Conservation (phyloP, 2,888 invertebrate species). For the Epinotia ramella region DNA sequence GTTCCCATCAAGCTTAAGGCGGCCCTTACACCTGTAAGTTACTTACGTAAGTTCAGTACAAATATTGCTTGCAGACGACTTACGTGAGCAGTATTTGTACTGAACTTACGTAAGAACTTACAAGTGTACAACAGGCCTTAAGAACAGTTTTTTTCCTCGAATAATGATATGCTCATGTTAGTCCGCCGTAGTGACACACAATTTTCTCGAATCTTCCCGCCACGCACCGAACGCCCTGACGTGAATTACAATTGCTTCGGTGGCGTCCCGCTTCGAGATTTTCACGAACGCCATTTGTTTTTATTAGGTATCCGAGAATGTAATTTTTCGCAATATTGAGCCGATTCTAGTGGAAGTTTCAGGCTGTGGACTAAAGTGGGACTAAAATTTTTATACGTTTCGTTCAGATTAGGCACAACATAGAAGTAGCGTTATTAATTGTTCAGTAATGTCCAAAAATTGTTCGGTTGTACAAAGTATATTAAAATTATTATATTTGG, state of each 20-base stretch:
- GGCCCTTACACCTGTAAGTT: too few species aligned
- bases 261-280: constrained; percentile 13
- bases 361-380: background rate
- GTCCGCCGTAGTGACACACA: constrained; percentile 31
- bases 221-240: constrained; percentile 18
- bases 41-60: too few species aligned
- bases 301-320: constrained; percentile 1
- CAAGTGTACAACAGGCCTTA: too few species aligned
- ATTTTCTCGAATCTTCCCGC: constrained; percentile 35
- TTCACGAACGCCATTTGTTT: constrained; percentile 10
- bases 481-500: too few species aligned
- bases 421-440: too few species aligned
- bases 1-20: background rate
- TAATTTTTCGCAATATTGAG: constrained; percentile 1
- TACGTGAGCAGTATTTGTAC: too few species aligned
- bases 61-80: too few species aligned
- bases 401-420: too few species aligned
- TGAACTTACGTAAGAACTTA: too few species aligned
- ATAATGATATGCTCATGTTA: constrained; percentile 34
- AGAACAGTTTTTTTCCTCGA: constrained; percentile 8
- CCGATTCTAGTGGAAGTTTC: background rate
- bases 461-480: too few species aligned
- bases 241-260: constrained; percentile 41
- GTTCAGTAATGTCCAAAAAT: too few species aligned
- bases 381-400: background rate